These are phyloP conservation scores for Caenorhabditis remanei DNA, from an alignment of 1,140 invertebrate genomes.

Conservation along the genomic window DNA sequence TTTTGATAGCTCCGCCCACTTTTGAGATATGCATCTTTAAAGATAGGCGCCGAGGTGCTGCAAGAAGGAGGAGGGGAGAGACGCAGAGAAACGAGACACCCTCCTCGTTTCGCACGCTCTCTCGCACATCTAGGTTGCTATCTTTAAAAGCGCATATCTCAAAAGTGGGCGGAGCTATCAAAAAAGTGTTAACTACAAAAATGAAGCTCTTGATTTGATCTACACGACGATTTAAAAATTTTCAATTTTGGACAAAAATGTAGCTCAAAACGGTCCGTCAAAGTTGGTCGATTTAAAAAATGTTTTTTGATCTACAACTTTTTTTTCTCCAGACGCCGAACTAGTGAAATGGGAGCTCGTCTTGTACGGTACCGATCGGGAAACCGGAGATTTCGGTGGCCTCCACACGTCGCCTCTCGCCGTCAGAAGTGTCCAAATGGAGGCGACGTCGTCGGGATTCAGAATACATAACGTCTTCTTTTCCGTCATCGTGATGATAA, in stretches of 20 bases:
- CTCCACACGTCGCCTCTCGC: conserved; percentile 51
- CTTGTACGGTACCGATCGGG: conserved; percentile 61
- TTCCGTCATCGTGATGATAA: background rate
- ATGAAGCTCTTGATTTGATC: too few species aligned
- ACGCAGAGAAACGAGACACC: too few species aligned
- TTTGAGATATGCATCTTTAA: too few species aligned
- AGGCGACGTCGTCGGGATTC: conserved; percentile 25
- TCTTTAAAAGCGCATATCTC: too few species aligned
- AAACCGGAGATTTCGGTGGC: conserved; percentile 62
- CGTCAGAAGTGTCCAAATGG: conserved; percentile 49
- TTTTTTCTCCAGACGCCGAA: conserved; percentile 65
- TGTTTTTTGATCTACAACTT: background rate
- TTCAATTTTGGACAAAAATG: background rate
- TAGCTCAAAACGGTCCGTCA: background rate
- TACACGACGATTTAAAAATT: background rate
- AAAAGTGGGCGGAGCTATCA: too few species aligned
- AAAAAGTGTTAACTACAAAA: too few species aligned
- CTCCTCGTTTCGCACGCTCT: too few species aligned
- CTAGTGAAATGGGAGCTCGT: conserved; percentile 68
- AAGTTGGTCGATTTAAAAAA: background rate
- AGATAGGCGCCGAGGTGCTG: too few species aligned
- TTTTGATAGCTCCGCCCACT: too few species aligned
- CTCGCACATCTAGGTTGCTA: too few species aligned
- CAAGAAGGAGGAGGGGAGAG: too few species aligned
- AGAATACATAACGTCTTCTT: background rate